Conservation (phyloP, 2,888 invertebrate genomes). For the Alloscopus bannaensis region DNA sequence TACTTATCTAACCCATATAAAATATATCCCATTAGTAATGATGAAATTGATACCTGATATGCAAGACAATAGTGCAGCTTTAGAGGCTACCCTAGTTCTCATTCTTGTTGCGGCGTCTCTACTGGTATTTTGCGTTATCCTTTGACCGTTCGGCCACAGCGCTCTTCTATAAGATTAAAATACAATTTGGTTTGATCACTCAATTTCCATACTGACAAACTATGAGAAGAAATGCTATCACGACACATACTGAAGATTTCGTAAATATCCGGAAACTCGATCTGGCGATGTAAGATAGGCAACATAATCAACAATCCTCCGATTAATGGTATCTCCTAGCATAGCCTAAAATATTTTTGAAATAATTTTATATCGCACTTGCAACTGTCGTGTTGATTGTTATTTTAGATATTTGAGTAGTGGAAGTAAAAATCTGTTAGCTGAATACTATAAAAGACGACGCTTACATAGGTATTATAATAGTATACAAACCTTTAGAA, state of each 20-base stretch:
- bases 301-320: constrained; percentile 92
- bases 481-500: constrained; percentile 81
- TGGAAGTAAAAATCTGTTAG: too few relatives aligned
- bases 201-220: neutral
- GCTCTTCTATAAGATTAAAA: constrained; percentile 76
- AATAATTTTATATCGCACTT: constrained; percentile 6
- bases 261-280: constrained; percentile 91
- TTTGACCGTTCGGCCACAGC: constrained; percentile 79
- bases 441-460: too few relatives aligned
- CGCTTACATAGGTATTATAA: too few relatives aligned
- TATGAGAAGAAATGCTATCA: neutral
- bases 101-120: constrained; percentile 81
- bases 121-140: constrained; percentile 78
- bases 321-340: constrained; percentile 89
- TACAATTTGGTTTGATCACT: neutral
- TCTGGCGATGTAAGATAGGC: constrained; percentile 90
- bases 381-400: too few relatives aligned
- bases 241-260: constrained; percentile 89
- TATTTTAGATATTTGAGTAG: too few relatives aligned
- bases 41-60: constrained; percentile 81
- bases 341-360: constrained; percentile 78
- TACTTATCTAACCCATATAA: too few relatives aligned
- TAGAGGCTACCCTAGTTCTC: constrained; percentile 89
- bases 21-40: too few relatives aligned
- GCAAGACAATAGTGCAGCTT: constrained; percentile 88